phyloP scores from a whole-genome alignment of 2,888 invertebrate genomes.

The Drosophila macrothrix region DNA sequence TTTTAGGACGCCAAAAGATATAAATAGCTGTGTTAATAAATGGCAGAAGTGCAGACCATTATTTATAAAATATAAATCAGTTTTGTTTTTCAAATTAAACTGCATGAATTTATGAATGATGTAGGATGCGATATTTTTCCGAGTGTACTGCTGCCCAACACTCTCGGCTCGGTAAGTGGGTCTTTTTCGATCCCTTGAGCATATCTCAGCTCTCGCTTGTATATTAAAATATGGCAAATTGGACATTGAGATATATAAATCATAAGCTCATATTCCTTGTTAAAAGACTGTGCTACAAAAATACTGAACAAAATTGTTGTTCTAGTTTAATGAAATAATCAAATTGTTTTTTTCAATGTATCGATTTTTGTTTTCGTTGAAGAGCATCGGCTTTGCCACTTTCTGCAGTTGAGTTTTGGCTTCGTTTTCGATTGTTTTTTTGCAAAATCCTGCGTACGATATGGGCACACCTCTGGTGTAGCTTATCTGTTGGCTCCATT shows the following conservation, averaged over 20 bases:
- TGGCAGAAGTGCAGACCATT: fast-evolving
- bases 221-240: not conserved
- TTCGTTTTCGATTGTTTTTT: slow-evolving; percentile 19
- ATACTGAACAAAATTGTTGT: not conserved
- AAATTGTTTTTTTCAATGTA: not conserved
- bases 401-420: slow-evolving; percentile 15
- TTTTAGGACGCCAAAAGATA: not conserved
- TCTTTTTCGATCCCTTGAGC: not conserved
- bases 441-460: slow-evolving; percentile 26
- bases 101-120: too few species aligned
- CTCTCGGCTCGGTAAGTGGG: not conserved
- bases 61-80: not conserved
- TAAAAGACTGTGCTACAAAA: not conserved
- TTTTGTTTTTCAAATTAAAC: not conserved
- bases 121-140: not conserved
- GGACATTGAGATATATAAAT: not conserved
- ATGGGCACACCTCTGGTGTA: slow-evolving; percentile 41
- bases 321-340: not conserved
- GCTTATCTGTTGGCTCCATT: slow-evolving; percentile 36
- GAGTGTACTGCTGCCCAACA: not conserved
- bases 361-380: not conserved
- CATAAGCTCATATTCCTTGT: not conserved
- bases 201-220: not conserved
- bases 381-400: slow-evolving; percentile 38
- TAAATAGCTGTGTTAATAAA: not conserved